phyloP scores from a whole-genome alignment of 53 echinoderm and acorn worm genomes.

The Zoroaster sp. region DNA sequence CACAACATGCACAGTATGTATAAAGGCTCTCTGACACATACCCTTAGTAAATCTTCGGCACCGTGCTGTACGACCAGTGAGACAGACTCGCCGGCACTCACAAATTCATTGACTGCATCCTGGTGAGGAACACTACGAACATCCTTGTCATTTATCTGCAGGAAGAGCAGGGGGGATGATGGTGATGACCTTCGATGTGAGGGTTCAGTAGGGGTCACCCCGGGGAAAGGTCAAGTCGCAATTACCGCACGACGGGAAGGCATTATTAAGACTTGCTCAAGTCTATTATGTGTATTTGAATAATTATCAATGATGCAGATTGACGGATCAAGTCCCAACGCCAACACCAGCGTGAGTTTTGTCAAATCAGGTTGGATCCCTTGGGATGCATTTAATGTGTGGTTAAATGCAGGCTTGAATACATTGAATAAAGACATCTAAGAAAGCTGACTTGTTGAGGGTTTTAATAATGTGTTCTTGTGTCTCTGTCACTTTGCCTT shows the following conservation, averaged over 20 bases:
- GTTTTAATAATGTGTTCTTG: too few species aligned
- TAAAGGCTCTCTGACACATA: background rate
- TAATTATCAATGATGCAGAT: too few species aligned
- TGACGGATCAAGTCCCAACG: too few species aligned
- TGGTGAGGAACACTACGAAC: constrained; percentile 84
- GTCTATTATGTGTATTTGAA: too few species aligned
- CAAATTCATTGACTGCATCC: constrained; percentile 87
- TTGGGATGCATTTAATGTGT: too few species aligned
- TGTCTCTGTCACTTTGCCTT: too few species aligned
- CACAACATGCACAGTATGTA: background rate
- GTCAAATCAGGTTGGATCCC: too few species aligned
- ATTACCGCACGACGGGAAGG: background rate
- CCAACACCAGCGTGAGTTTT: too few species aligned
- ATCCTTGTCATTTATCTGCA: constrained; percentile 84
- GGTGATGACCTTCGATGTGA: background rate
- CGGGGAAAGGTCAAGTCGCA: constrained; percentile 31
- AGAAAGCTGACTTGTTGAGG: too few species aligned
- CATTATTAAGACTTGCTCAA: background rate
- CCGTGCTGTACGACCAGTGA: constrained; percentile 80
- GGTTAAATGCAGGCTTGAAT: too few species aligned
- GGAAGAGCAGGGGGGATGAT: background rate
- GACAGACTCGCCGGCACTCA: constrained; percentile 82
- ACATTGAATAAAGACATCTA: too few species aligned
- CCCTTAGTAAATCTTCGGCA: constrained; percentile 59
- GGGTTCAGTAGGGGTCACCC: background rate